phyloP scores from a whole-genome alignment of 2,888 invertebrate species.

The Therioaphis trifolii region DNA sequence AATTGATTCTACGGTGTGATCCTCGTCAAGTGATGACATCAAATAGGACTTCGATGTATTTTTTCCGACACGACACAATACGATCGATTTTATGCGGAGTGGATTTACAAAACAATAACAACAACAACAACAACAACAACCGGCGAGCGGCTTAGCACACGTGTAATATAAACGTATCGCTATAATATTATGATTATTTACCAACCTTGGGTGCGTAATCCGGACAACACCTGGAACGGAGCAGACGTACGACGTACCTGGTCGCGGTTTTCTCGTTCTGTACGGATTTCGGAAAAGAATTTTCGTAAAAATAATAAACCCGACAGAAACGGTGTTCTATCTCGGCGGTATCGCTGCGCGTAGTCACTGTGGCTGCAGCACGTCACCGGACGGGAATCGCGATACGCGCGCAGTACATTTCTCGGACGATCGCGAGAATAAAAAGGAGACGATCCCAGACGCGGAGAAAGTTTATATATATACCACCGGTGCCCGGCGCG shows the following conservation, averaged over 20 bases:
- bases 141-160: too few relatives aligned
- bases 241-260: background rate
- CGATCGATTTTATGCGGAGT: too few relatives aligned
- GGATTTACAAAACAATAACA: too few relatives aligned
- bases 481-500: background rate
- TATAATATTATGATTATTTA: too few relatives aligned
- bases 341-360: background rate
- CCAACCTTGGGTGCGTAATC: too few relatives aligned
- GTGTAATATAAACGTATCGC: too few relatives aligned
- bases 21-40: too few relatives aligned
- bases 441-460: slow-evolving; percentile 49
- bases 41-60: too few relatives aligned
- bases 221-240: too few relatives aligned
- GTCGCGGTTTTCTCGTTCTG: background rate
- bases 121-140: too few relatives aligned
- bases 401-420: slow-evolving; percentile 38
- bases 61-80: too few relatives aligned
- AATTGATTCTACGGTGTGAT: too few relatives aligned
- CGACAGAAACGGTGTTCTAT: background rate
- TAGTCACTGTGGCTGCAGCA: background rate
- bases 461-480: slow-evolving; percentile 62
- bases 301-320: background rate
- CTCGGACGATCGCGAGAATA: slow-evolving; percentile 55
- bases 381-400: slow-evolving; percentile 35
- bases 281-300: background rate